Conservation (phyloP, 1,140 invertebrate species). For the Halesus radiatus region DNA sequence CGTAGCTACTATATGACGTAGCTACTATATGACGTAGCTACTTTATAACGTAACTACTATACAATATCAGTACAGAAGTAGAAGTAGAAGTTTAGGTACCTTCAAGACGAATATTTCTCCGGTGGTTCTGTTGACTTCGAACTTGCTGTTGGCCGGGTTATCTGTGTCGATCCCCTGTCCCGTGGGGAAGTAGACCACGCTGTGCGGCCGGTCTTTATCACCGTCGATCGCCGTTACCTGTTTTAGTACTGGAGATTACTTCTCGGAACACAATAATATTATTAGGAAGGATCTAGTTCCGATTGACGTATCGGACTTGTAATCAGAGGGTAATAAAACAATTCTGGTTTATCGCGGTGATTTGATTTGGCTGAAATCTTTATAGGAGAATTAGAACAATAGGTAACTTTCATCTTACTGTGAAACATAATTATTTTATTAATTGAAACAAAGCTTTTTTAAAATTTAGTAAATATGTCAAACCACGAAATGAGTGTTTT, state of each 20-base stretch:
- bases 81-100: constrained; percentile 62
- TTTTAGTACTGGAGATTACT: constrained; percentile 33
- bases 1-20: no score
- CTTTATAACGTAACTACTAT: no score
- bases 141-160: constrained; percentile 76
- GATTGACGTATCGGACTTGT: not conserved
- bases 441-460: no score
- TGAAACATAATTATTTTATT: no score
- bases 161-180: constrained; percentile 78
- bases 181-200: constrained; percentile 80
- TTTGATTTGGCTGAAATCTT: no score
- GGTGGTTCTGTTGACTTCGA: constrained; percentile 77
- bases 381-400: no score
- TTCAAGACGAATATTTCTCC: constrained; percentile 77
- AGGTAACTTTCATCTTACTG: no score
- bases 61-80: not conserved
- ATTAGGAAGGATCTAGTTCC: not conserved
- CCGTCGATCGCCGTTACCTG: constrained; percentile 77
- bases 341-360: no score
- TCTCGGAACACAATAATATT: constrained; percentile 19
- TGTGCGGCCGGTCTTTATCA: constrained; percentile 76
- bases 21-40: no score
- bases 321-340: no score
- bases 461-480: no score
- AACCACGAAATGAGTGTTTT: no score